Base-by-base conservation (phyloP, 2,888 invertebrate genomes). In the Xanthostigma xanthostigma region DNA sequence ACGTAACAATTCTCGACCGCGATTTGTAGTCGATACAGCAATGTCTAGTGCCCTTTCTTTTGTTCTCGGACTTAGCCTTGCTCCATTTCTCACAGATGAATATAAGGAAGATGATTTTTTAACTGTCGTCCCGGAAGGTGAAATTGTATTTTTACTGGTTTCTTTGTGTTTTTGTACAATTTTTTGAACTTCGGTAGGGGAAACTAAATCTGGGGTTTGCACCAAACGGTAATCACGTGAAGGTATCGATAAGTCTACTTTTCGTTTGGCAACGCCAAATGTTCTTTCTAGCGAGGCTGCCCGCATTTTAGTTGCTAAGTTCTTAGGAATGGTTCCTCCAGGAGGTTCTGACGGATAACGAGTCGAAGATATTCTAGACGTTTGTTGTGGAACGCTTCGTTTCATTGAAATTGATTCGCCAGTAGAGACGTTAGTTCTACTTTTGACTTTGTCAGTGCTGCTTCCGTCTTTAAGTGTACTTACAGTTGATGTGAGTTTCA, bases 161-260 rank as follows among this genome's bases (percentile, higher is more conserved):
- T 65, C 69, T 53, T 67, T 70, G 46, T 48, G 51, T 35, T 64
- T 67, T 49, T 66, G 69, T 48, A 67, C 65, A 8, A 68, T 70
- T 50, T 68, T 68, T 52, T 73, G 73, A 0, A 76, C 76, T 58
- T 78, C 76, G 33, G 70, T 71, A 1, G 79, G 75, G 1, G 78
- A 77, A 39, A 74, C 64, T 5, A 80, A 59, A 48, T 75, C 75
- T 0, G 77, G 73, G 36, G 79, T 69, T 53, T 66, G 67, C 44
- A 67, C 63, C 35, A 69, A 59, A 53, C 62, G 59, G 36, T 36
- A 36, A 10, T 9, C 43, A 33, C 34, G 35, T n/a, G 33, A 58
- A 3, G 61, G 58, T 33, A 63, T 50, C 40, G 61, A 62, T 44
- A 66, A 62, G 55, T 73, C 72, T 42, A 73, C 60, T 9, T 71